phyloP scores from a whole-genome alignment of 2,113 vertebrate genomes.

The Orthonyx spaldingii region DNA sequence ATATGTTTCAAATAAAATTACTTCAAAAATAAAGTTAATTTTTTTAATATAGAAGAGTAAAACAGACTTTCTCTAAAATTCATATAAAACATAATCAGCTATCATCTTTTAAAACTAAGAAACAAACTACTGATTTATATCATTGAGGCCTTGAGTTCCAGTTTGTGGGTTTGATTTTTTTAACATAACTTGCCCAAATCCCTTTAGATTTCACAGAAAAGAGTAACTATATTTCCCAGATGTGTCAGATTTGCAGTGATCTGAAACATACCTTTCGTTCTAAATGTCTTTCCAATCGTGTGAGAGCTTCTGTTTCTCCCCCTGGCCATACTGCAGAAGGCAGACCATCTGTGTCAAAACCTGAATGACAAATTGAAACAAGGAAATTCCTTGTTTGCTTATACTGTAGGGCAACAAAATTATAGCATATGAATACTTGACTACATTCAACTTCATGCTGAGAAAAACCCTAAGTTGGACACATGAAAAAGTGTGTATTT shows the following conservation, averaged over 20 bases:
- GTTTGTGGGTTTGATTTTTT: background rate
- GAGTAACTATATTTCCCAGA: background rate
- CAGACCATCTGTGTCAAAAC: constrained; percentile 91
- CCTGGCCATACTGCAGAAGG: constrained; percentile 90
- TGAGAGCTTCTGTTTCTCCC: constrained; percentile 93
- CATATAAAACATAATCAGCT: background rate
- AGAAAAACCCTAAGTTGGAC: background rate
- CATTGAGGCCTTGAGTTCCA: background rate
- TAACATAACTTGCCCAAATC: background rate
- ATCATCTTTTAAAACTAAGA: background rate
- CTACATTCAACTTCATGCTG: background rate
- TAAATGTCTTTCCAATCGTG: constrained; percentile 89
- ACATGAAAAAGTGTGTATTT: background rate
- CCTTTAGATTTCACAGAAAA: background rate
- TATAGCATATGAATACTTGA: background rate
- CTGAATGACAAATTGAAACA: constrained; percentile 64
- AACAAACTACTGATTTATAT: background rate
- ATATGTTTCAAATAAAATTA: background rate
- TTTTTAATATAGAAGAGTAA: background rate
- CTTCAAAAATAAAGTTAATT: background rate
- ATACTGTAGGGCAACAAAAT: background rate
- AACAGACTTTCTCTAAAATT: background rate
- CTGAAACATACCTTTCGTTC: constrained; percentile 85
- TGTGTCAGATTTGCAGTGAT: background rate
- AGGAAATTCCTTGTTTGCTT: background rate